Evolutionary conservation across 2,113 vertebrate genomes (phyloP), one percentile per base, ranked within the genome.

Genomic region (Corythornis cristatus): DNA sequence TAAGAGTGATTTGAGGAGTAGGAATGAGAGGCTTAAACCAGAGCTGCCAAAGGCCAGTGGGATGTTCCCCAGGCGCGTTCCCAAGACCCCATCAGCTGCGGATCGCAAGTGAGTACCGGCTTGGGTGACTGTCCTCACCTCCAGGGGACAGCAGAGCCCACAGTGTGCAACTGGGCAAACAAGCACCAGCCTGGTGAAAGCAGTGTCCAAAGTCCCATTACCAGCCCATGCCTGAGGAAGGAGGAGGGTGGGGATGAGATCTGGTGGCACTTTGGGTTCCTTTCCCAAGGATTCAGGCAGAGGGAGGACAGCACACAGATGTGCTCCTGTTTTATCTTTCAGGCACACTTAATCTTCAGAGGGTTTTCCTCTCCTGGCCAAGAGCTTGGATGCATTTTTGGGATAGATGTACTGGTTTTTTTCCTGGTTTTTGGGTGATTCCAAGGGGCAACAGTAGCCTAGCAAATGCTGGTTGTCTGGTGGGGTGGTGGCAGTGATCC

Each of bases 31-130:
- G 10, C 15, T 42, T 10, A 37, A 86, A n/a, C 7, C 74, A 2
- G 58, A 29, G 65, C 29, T 23, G 25, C 43, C 0, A 0, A 76
- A 50, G 9, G 14, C 35, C 11, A 16, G 50, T 2, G 35, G 18
- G 3, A 0, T 46, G 43, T 48, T 25, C 4, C 43, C 84, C 2
- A 35, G 83, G 48, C 20, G 81, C 1, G 6, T 89, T 31, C 65
- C 78, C 50, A 92, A 72, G 91, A 86, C 12, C 43, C 50, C 72
- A 1, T 11, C 85, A 2, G 65, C 65, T 28, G 86, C 86, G 1
- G 95, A 98, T 40, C 96, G 98, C 9, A 98, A 74, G 98, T 98
- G 95, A 89, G 87, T 94, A 43, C 45, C 66, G 76, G 66, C 75
- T 60, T 35, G 51, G 21, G 75, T 2, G 0, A 21, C 18, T 6